Evolutionary conservation across 2,888 invertebrate genomes (phyloP), one percentile per base, ranked within the genome.

Genomic region (Podotricha telesiphe): DNA sequence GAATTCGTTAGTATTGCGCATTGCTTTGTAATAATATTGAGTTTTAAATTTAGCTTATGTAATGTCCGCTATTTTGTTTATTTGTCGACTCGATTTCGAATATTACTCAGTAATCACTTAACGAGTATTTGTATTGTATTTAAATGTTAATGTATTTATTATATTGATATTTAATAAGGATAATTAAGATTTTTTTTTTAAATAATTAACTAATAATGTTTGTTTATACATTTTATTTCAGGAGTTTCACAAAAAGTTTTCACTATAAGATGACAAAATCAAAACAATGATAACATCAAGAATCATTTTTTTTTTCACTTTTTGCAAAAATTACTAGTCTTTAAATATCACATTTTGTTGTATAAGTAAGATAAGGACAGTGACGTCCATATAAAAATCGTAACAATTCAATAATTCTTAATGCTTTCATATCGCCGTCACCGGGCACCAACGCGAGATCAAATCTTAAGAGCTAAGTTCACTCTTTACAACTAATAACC

Each of bases 271-370:
- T 91, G 91, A 91, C 91, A 82, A 93, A 93, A 90, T 82, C 89
- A 86, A 89, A 88, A 87, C 75, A 83, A 89, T 89, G 90, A 91
- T 88, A 91, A 92, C 92, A 92, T 92, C 93, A 93, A 92, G 92
- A 93, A 93, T 91, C 91, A 93, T 93, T 90, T 71, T 86, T 83
- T n/a, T 59, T 55, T 75, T 79, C 82, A 83, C 84, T 80, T 84
- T 85, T 84, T 85, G 84, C 85, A 87, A 87, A 87, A 86, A 84
- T 85, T 86, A 87, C 86, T 87, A 91, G 90, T 91, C 91, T 91
- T 91, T 87, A 86, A 79, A 91, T 93, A 92, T 93, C 93, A 92
- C 93, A 93, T 91, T 91, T 91, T 87, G 89, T 91, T 91, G 55
- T 55, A 59, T 86, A 77, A 88, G 83, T 86, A 77, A 88, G 83